These are phyloP conservation scores for Carabus problematicus DNA, from an alignment of 2,888 invertebrate genomes.

Conservation along the genomic window DNA sequence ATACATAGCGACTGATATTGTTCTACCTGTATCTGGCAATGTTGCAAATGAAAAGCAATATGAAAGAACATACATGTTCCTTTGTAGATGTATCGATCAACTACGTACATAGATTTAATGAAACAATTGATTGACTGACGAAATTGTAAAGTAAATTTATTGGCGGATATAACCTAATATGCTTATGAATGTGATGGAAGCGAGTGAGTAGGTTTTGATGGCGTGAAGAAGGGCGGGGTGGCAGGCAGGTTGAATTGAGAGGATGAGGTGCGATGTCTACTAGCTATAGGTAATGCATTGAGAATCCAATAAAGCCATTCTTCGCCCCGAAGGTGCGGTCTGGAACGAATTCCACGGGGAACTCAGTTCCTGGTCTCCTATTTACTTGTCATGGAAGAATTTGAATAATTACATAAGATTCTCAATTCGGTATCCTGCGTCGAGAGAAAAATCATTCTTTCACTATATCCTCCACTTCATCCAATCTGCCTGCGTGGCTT, in stretches of 20 bases:
- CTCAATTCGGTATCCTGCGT: background rate
- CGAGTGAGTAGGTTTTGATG: background rate
- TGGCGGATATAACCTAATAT: conserved; percentile 15
- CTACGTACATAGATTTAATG: too few species aligned
- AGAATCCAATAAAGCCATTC: conserved; percentile 38
- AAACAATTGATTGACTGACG: conserved; percentile 1
- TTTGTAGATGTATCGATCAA: too few species aligned
- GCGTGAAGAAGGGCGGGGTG: background rate
- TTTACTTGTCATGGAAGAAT: conserved; percentile 41
- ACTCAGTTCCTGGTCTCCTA: conserved; percentile 19
- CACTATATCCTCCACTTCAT: background rate
- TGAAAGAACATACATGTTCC: too few species aligned
- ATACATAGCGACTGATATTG: too few species aligned
- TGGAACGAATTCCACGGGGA: conserved; percentile 22
- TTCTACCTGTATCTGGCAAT: too few species aligned
- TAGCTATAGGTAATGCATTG: conserved; percentile 24
- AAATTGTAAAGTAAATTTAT: conserved; percentile 19
- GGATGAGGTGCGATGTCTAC: background rate
- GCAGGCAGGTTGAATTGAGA: background rate
- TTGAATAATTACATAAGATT: conserved; percentile 42
- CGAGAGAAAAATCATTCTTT: too few species aligned
- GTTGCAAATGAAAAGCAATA: too few species aligned
- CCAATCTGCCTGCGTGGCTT: too few species aligned
- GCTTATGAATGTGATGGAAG: conserved; percentile 3
- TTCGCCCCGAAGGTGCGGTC: conserved; percentile 14